phyloP scores from a whole-genome alignment of 2,888 invertebrate species.

The Pandemis heparana region DNA sequence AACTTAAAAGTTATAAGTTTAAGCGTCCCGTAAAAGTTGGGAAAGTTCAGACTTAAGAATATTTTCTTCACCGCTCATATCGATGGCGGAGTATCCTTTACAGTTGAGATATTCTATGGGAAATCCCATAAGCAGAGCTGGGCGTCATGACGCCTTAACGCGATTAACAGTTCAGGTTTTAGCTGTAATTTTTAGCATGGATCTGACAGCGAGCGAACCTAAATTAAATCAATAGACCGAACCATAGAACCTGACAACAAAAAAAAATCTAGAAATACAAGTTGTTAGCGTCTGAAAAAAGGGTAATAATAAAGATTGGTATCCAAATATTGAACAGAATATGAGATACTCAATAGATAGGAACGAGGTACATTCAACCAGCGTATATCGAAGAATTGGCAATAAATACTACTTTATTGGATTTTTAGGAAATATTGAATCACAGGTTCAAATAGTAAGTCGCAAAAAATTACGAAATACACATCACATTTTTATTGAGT shows the following conservation, averaged over 20 bases:
- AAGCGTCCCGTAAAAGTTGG: slow-evolving; percentile 5
- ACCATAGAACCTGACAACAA: no score
- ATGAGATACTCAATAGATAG: neutral
- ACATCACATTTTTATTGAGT: neutral
- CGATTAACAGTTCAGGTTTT: no score
- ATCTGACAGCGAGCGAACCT: no score
- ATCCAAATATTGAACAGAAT: neutral
- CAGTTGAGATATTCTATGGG: neutral
- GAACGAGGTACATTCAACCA: neutral
- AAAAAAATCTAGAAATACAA: neutral
- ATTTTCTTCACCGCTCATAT: slow-evolving; percentile 1
- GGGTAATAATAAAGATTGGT: neutral
- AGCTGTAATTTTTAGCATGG: no score
- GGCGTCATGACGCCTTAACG: no score
- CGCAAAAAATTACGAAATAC: neutral
- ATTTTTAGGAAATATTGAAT: neutral
- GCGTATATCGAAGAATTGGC: neutral
- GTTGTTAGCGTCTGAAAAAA: neutral
- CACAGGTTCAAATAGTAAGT: neutral
- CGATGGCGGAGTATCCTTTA: neutral
- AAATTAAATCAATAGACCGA: no score
- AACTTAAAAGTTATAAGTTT: slow-evolving; percentile 12
- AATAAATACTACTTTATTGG: slow-evolving; percentile 12
- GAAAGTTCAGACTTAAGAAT: slow-evolving; percentile 9
- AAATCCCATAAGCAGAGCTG: no score